Evolutionary conservation across 2,888 invertebrate genomes (phyloP).

Genomic region (Spodoptera exigua): DNA sequence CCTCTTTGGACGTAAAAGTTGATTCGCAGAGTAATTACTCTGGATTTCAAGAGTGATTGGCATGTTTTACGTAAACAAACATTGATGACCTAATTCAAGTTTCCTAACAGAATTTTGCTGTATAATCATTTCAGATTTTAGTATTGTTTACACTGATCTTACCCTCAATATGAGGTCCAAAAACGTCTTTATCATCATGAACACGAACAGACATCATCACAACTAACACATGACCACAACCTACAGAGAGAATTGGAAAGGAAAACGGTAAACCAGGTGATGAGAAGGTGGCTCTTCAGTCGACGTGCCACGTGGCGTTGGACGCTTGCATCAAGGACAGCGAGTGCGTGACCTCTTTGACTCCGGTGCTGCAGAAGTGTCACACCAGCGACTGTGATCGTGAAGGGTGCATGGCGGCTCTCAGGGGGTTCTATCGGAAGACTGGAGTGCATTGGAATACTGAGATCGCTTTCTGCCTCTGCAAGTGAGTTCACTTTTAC

Average conservation of each 20-base stretch:
- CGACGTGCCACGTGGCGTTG: conserved; percentile 96
- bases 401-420: conserved; percentile 95
- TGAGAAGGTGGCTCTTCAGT: conserved; percentile 91
- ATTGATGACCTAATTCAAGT: conserved; percentile 19
- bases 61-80: conserved; percentile 36
- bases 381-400: conserved; percentile 92
- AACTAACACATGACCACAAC: conserved; percentile 73
- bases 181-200: conserved; percentile 7
- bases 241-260: conserved; percentile 88
- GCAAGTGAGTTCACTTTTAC: conserved; percentile 97
- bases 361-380: conserved; percentile 96
- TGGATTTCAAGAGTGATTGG: conserved; percentile 36
- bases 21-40: conserved; percentile 38
- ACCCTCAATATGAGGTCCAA: neutral
- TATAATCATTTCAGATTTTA: conserved; percentile 14
- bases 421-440: conserved; percentile 95
- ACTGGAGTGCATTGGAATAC: conserved; percentile 94
- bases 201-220: conserved; percentile 53
- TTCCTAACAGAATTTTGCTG: conserved; percentile 5
- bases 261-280: conserved; percentile 88
- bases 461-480: conserved; percentile 97
- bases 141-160: neutral
- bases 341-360: conserved; percentile 93
- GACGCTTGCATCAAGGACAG: conserved; percentile 94
- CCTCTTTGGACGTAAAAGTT: conserved; percentile 32